These are phyloP conservation scores for Oryzias curvinotus DNA, from an alignment of 2,113 vertebrate species.

Conservation along the genomic window DNA sequence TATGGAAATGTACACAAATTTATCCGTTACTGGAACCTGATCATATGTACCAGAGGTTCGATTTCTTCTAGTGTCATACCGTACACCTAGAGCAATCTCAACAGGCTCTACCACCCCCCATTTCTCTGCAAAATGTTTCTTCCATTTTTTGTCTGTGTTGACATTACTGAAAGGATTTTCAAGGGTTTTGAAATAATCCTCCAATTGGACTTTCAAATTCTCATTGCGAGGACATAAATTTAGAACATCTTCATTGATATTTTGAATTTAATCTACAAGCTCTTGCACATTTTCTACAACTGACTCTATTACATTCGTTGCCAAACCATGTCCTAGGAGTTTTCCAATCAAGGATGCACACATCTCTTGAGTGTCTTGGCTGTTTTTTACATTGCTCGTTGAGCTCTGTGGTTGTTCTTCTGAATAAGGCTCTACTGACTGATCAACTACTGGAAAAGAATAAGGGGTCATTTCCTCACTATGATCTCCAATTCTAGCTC, in stretches of 20 bases:
- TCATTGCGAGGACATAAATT: background rate
- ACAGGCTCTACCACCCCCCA: background rate
- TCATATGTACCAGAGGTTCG: background rate
- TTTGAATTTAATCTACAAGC: background rate
- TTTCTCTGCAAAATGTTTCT: background rate
- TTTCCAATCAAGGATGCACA: conserved; percentile 2
- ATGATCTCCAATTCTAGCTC: background rate
- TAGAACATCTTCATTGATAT: background rate
- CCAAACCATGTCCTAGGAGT: background rate
- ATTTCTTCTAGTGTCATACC: background rate
- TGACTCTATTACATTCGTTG: background rate
- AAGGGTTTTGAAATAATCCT: background rate
- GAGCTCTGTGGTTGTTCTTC: background rate
- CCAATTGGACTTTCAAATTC: background rate
- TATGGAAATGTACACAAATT: background rate
- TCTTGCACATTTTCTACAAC: background rate
- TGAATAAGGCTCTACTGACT: background rate
- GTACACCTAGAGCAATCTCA: background rate
- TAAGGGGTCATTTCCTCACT: background rate
- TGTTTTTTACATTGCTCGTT: background rate
- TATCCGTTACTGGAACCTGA: background rate
- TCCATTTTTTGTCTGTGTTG: background rate
- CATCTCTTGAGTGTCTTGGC: background rate
- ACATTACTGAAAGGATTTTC: background rate
- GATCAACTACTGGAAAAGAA: background rate